Percentiles rank a stretch among this genome's conserved stretches.
phyloP scores from a whole-genome alignment of 2,888 invertebrate genomes.

The Caenorhabditis parvicauda region DNA sequence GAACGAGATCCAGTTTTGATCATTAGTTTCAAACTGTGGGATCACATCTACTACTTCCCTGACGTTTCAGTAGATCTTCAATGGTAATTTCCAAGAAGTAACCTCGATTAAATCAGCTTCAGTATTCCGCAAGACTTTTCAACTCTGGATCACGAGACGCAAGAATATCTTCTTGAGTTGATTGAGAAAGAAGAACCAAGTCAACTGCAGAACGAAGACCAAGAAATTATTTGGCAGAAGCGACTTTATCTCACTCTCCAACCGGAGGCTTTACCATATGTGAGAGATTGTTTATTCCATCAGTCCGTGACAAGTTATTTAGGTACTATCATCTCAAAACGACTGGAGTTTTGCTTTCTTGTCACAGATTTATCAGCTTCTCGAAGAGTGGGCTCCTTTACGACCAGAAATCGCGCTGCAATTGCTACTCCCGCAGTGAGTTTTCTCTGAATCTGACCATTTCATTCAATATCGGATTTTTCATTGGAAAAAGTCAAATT shows the following conservation, averaged over 20 bases:
- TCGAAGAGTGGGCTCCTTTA: constrained; percentile 79
- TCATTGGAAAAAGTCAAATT: background rate
- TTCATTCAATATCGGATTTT: background rate
- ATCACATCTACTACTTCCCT: constrained; percentile 50
- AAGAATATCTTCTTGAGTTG: constrained; percentile 61
- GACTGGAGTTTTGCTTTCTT: constrained; percentile 37
- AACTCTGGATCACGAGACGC: constrained; percentile 61
- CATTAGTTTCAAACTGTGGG: constrained; percentile 48
- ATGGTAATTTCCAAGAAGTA: constrained; percentile 7
- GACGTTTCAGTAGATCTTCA: constrained; percentile 24
- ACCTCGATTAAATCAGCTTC: constrained; percentile 5
- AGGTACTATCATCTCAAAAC: constrained; percentile 31
- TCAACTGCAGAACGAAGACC: constrained; percentile 63
- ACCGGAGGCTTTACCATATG: constrained; percentile 63
- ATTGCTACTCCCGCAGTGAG: constrained; percentile 83
- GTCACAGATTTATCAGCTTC: constrained; percentile 73
- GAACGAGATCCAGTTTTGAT: constrained; percentile 47
- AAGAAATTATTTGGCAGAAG: constrained; percentile 65
- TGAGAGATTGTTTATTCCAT: constrained; percentile 48
- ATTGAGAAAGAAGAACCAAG: constrained; percentile 59
- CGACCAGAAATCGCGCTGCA: constrained; percentile 86
- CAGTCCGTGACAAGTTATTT: background rate
- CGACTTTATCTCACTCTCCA: constrained; percentile 63
- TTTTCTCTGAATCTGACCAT: constrained; percentile 12
- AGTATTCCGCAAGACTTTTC: constrained; percentile 51